Evolutionary conservation across 2,113 vertebrate species (phyloP), one percentile per base, ranked within the genome.

Genomic region (Muntiacus reevesi): DNA sequence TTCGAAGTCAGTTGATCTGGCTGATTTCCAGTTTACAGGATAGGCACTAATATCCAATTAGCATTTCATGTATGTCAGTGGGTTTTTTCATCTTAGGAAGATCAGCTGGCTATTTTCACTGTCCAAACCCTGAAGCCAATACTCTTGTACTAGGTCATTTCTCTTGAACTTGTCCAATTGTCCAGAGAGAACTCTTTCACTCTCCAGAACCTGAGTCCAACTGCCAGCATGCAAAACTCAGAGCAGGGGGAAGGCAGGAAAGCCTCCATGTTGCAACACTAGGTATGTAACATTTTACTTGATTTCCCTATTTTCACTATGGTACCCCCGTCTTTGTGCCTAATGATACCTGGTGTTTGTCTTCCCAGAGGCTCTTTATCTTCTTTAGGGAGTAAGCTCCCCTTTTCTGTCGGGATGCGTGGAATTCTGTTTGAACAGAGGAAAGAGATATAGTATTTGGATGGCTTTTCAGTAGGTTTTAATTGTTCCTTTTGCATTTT

Each of bases 291-390:
- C 23, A 7, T 43, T 62, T 25, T 6, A 5, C 33, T 57, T 33
- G 1, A 36, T 50, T 30, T 43, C 19, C 17, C 23, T 55, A 2
- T 59, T 71, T 79, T 33, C 19, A 30, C 3, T 17, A 5, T 7
- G n/a, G 28, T 3, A 28, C 14, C 10, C 28, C 33, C 52, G 13
- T 28, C 0, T 5, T n/a, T 17, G 13, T 15, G 3, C 14, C 3
- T 5, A n/a, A 2, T 2, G 17, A 2, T 10, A 16, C 11, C 9
- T 52, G 36, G 6, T 2, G 0, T 59, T 17, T 3, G 0, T 85
- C 67, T 85, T 7, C n/a, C 25, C 45, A 33, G 23, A 71, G 33
- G n/a, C 16, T 4, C 16, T 47, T n/a, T 23, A 12, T 7, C 0
- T 55, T 74, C 50, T n/a, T 30, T 25, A 16, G 45, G 50, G 47